Base-by-base conservation (phyloP, 1,140 invertebrate genomes). In the Caerostris extrusa region DNA sequence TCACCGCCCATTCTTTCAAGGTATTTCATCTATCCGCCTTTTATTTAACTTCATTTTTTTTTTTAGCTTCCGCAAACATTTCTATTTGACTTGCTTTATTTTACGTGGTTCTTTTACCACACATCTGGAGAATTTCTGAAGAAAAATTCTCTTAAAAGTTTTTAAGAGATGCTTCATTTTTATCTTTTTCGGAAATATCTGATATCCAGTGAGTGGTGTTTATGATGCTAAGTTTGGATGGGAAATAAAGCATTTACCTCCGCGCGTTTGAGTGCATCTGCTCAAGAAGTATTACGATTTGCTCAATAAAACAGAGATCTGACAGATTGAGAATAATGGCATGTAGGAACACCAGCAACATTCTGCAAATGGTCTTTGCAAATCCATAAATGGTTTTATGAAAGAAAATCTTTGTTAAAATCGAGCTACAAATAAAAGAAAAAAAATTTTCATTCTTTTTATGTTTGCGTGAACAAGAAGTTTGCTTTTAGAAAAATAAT, bases 101-200 rank as follows among this genome's bases (percentile, higher is more conserved):
- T 87, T 64, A 64, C 8, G 64, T 7, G 34, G 34, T 87, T 87
- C 34, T 53, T 61, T 50, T 50, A 12, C 53, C 82, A n/a, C 82
- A 85, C 82, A 58, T 85, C 82, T 58, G 55, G 57, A 17, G 82
- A 85, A 85, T 85, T 85, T 85, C 82, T 10, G 57, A 85, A 10
- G 82, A 58, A 34, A 34, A 85, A 85, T 57, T 85, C 17, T 85
- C 55, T 85, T 58, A 85, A 85, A 85, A 57, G 55, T 55, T 19
- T 58, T 85, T 85, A 58, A 55, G 57, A 56, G 53, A 85, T 85
- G 19, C n/a, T 19, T 85, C 57, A 58, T 56, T 83, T 57, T 85
- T 6, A 19, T 58, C 55, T 56, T 53, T 8, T 55, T 85, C 12
- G 7, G 10, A 34, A 85, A 85, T 58, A 56, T 85, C 55, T 57